phyloP scores from a whole-genome alignment of 2,888 invertebrate species.

The Notodonta ziczac region DNA sequence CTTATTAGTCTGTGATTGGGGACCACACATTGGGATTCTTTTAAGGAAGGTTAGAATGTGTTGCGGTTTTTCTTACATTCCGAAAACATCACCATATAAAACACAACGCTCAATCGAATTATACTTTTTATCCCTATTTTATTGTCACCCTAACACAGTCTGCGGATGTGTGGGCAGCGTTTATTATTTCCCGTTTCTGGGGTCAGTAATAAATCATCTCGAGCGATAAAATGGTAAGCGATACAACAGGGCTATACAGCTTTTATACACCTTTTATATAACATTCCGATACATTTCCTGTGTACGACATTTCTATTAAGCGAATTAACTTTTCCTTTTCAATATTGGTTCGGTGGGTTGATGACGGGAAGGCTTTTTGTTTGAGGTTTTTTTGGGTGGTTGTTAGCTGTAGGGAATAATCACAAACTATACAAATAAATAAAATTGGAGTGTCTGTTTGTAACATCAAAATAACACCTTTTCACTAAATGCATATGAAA shows the following conservation, averaged over 20 bases:
- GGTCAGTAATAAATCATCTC: slow-evolving; percentile 56
- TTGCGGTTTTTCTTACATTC: no score
- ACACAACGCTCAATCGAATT: neutral
- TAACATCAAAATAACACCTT: no score
- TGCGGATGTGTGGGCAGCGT: slow-evolving; percentile 50
- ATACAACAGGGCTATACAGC: slow-evolving; percentile 24
- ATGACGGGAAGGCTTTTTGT: neutral
- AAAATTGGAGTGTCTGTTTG: no score
- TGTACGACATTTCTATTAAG: slow-evolving; percentile 28
- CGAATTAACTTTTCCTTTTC: slow-evolving; percentile 16
- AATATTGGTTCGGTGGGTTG: slow-evolving; percentile 1
- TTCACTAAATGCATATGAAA: no score
- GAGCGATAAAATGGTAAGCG: slow-evolving; percentile 49
- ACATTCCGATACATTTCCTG: slow-evolving; percentile 18
- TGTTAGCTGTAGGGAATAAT: no score
- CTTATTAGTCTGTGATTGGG: no score
- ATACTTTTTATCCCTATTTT: slow-evolving; percentile 24
- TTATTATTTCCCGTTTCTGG: slow-evolving; percentile 56
- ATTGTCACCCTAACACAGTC: slow-evolving; percentile 42
- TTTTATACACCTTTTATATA: slow-evolving; percentile 13
- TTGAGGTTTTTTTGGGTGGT: neutral
- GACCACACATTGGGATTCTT: no score
- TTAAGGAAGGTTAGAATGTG: no score
- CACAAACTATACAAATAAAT: no score
- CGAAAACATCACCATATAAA: no score